These are phyloP conservation scores for Phorcus lineatus DNA, from an alignment of 2,888 invertebrate species.

Conservation along the genomic window DNA sequence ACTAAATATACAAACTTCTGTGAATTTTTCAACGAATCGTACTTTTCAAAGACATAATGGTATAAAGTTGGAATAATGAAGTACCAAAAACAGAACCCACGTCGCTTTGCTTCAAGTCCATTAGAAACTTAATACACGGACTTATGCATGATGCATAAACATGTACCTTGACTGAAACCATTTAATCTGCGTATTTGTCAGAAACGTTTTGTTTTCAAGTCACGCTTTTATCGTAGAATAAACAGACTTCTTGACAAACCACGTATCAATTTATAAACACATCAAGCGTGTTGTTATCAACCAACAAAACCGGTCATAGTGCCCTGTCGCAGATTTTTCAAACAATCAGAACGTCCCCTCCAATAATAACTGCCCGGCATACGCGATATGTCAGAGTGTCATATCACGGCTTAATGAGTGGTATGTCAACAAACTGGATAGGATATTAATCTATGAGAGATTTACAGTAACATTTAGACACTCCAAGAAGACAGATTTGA, in stretches of 20 bases:
- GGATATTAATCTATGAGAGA: not conserved
- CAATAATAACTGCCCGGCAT: not conserved
- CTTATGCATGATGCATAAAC: too few relatives aligned
- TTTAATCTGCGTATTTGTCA: too few relatives aligned
- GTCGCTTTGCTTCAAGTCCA: too few relatives aligned
- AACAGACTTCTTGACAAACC: not conserved
- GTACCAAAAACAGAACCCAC: too few relatives aligned
- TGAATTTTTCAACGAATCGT: too few relatives aligned
- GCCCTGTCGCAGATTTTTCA: not conserved
- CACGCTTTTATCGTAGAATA: not conserved
- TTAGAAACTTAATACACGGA: too few relatives aligned
- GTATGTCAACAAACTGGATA: not conserved
- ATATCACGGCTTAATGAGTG: not conserved
- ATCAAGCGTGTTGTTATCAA: not conserved
- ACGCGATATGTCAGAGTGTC: not conserved
- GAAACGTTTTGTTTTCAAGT: not conserved
- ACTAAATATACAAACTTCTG: too few relatives aligned
- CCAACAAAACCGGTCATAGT: not conserved
- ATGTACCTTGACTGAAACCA: too few relatives aligned
- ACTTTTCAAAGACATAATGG: too few relatives aligned
- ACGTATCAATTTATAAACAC: too few relatives aligned
- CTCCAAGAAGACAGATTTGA: not conserved
- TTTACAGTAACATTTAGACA: not conserved
- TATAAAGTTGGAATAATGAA: too few relatives aligned
- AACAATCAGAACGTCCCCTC: not conserved